Evolutionary conservation across 1,140 invertebrate species (phyloP).

Genomic region (Idris sp.): DNA sequence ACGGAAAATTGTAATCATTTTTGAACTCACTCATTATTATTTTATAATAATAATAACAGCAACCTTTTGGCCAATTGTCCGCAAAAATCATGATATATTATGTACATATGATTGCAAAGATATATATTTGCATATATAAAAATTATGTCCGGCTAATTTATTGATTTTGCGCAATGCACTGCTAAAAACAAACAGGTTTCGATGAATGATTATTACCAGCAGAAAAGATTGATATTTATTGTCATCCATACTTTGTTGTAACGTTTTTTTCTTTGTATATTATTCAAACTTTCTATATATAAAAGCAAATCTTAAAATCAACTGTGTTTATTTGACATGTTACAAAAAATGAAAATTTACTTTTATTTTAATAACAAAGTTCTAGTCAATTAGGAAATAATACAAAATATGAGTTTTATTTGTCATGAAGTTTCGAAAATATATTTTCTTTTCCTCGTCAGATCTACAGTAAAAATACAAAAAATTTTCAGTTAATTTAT

Average conservation of each 20-base stretch:
- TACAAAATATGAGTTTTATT: too few relatives aligned
- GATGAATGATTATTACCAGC: constrained; percentile 35
- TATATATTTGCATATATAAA: constrained; percentile 13
- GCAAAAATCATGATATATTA: constrained; percentile 8
- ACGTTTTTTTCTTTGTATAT: constrained; percentile 29
- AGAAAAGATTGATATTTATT: constrained; percentile 37
- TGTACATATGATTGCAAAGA: constrained; percentile 1
- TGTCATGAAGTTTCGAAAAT: too few relatives aligned
- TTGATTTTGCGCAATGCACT: constrained; percentile 36
- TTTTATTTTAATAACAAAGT: too few relatives aligned
- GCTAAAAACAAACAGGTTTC: constrained; percentile 39
- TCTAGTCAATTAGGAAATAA: too few relatives aligned
- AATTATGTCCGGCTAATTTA: constrained; percentile 23
- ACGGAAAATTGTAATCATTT: constrained; percentile 19
- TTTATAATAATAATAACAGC: neutral
- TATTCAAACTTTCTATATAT: too few relatives aligned
- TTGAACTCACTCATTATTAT: constrained; percentile 7
- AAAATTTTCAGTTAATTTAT: too few relatives aligned
- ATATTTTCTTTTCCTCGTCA: too few relatives aligned
- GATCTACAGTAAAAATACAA: too few relatives aligned
- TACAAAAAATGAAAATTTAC: too few relatives aligned
- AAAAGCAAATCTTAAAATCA: too few relatives aligned
- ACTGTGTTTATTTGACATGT: too few relatives aligned
- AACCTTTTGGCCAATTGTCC: neutral
- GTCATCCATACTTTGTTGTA: constrained; percentile 35